A percentile compares a stretch with the other conserved stretches of the same genome.
Conservation (phyloP, 2,888 invertebrate species). For the Cetonia aurata region DNA sequence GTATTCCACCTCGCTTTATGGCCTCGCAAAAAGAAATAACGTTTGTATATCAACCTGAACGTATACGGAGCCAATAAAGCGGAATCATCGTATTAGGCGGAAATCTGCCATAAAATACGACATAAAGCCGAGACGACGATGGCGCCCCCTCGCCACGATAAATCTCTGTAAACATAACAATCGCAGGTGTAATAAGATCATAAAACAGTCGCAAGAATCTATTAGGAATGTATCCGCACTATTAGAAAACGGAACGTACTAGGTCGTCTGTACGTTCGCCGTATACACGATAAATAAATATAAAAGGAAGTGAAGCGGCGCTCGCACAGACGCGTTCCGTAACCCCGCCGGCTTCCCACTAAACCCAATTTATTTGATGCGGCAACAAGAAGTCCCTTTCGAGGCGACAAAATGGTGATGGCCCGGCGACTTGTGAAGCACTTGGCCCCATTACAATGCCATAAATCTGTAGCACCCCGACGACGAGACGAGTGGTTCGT, state of each 20-base stretch:
- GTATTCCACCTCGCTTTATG: constrained; percentile 23
- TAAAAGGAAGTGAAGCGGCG: constrained; percentile 25
- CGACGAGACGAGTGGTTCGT: constrained; percentile 23
- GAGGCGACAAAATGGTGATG: constrained; percentile 72
- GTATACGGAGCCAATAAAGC: constrained; percentile 35
- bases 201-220: constrained; percentile 63
- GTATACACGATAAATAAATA: constrained; percentile 44
- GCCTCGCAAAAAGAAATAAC: constrained; percentile 28
- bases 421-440: constrained; percentile 73
- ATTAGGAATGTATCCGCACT: constrained; percentile 54
- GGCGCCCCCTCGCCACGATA: constrained; percentile 53
- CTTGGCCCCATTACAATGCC: constrained; percentile 74
- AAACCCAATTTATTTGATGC: constrained; percentile 67
- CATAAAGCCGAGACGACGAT: constrained; percentile 20
- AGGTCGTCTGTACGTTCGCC: neutral
- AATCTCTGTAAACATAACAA: constrained; percentile 65
- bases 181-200: constrained; percentile 66
- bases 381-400: constrained; percentile 65
- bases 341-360: constrained; percentile 47
- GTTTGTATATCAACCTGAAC: constrained; percentile 27
- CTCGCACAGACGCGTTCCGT: neutral
- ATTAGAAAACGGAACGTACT: constrained; percentile 39
- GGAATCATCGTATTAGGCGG: constrained; percentile 31
- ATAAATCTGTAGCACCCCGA: constrained; percentile 68
- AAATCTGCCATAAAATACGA: constrained; percentile 39